These are phyloP conservation scores for Morinoia aosen DNA, from an alignment of 2,888 invertebrate genomes.

Conservation along the genomic window DNA sequence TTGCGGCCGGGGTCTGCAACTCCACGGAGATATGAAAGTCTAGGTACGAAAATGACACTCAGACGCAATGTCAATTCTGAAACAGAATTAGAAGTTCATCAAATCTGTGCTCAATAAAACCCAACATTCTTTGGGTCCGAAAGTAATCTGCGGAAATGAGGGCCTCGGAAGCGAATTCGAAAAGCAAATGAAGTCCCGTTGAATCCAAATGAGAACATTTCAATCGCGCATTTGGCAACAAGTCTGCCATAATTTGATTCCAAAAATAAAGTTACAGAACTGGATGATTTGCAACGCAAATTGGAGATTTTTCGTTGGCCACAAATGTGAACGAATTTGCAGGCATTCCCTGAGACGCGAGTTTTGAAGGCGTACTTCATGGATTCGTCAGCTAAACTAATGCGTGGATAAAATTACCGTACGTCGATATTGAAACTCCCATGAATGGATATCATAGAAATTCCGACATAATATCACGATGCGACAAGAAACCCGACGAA, in stretches of 20 bases:
- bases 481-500: too few relatives aligned
- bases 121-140: not conserved
- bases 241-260: conserved; percentile 47
- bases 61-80: not conserved
- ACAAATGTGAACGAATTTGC: conserved; percentile 9
- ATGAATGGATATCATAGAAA: too few relatives aligned
- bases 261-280: conserved; percentile 31
- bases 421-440: too few relatives aligned
- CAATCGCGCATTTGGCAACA: conserved; percentile 31
- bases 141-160: not conserved
- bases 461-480: too few relatives aligned
- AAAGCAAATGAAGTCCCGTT: conserved; percentile 32
- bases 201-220: conserved; percentile 37
- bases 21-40: too few relatives aligned
- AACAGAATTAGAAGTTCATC: not conserved
- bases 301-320: conserved; percentile 4
- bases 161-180: not conserved
- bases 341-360: not conserved
- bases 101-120: not conserved
- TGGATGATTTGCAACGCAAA: conserved; percentile 43
- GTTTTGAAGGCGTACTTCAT: too few relatives aligned
- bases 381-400: too few relatives aligned
- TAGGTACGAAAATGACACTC: not conserved
- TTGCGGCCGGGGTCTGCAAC: too few relatives aligned
- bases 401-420: too few relatives aligned